Base-by-base conservation (phyloP, 2,113 vertebrate genomes). In the Hippocampus barbouri region DNA sequence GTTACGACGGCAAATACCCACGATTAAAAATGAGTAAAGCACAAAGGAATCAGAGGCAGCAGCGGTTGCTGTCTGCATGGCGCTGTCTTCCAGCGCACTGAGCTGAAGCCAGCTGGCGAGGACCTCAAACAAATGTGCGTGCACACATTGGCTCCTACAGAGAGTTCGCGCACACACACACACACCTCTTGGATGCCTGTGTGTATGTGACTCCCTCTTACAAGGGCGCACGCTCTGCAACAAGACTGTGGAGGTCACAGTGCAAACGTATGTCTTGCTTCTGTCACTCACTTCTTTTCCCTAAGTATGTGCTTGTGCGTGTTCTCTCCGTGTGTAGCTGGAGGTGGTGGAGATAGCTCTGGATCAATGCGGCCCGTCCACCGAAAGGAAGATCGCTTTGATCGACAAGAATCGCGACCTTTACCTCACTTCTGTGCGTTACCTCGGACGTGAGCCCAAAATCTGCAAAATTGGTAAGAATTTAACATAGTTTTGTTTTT, bases 381-480 rank as follows among this genome's bases (percentile, higher is more conserved):
- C 76, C 79, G 95, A 96, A 56, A 94, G 97, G 73, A 98, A 96
- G 93, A 92, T 99, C 34, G 95, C 95, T 73, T 90, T 99, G 86
- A 94, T 97, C 85, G 97, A 99, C 90, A 99, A 97, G 89, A 98
- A 98, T 82, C 94, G 93, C 79, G 97, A 99, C 88, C 94, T 99
- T 47, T 95, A 94, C 84, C 92, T 99, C 82, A 94, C 94, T 40
- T 93, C 94, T 2, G 94, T 96, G 66, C 94, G 94, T 51, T 92
- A 93, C 81, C 94, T 95, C 81, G 94, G 94, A 5, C 93, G 94
- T 74, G 95, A 97, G 78, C 92, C 94, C 86, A 95, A 93, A 81
- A 91, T 97, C 84, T 91, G 93, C 82, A 97, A 97, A 93, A 95
- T 98, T 61, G 97, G 97, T 98, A 87, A 93, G 92, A 66, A 57